phyloP scores from a whole-genome alignment of 1,140 invertebrate genomes.

The Aphaenogaster ashmeadi region DNA sequence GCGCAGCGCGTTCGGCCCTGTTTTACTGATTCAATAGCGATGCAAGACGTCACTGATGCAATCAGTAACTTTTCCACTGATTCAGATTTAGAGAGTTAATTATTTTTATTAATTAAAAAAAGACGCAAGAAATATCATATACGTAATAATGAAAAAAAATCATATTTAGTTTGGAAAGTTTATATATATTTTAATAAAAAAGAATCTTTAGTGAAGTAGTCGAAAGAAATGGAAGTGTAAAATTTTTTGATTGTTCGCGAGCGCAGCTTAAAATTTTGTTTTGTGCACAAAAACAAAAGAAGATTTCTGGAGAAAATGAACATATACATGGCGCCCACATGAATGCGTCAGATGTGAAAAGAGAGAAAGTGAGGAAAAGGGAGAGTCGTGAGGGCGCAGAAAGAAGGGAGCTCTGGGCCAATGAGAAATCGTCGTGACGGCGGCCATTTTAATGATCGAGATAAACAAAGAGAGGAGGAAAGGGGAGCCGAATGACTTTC shows the following conservation, averaged over 20 bases:
- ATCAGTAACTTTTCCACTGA: no score
- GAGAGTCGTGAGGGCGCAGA: constrained; percentile 48
- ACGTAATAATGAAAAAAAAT: background rate
- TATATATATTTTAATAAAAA: background rate
- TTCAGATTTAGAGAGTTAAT: no score
- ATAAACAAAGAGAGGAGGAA: constrained; percentile 85
- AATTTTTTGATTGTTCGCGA: background rate
- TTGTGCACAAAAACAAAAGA: constrained; percentile 1
- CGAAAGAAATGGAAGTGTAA: background rate
- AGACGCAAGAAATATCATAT: background rate
- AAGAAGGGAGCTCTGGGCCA: constrained; percentile 82
- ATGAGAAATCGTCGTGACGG: constrained; percentile 84
- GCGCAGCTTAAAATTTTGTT: constrained; percentile 3
- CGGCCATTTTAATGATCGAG: constrained; percentile 88
- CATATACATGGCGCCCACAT: constrained; percentile 53
- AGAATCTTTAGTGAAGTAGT: background rate
- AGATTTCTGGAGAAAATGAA: constrained; percentile 47
- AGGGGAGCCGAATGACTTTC: constrained; percentile 85
- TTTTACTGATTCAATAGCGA: no score
- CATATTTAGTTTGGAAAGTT: background rate
- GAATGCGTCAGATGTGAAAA: constrained; percentile 77
- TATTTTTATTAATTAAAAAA: background rate
- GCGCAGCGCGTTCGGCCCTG: no score
- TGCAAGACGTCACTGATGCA: no score
- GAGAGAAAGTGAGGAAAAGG: constrained; percentile 71